Base-by-base conservation (phyloP, 35 echinoderm and acorn worm genomes). In the Stichopus chloronotus region DNA sequence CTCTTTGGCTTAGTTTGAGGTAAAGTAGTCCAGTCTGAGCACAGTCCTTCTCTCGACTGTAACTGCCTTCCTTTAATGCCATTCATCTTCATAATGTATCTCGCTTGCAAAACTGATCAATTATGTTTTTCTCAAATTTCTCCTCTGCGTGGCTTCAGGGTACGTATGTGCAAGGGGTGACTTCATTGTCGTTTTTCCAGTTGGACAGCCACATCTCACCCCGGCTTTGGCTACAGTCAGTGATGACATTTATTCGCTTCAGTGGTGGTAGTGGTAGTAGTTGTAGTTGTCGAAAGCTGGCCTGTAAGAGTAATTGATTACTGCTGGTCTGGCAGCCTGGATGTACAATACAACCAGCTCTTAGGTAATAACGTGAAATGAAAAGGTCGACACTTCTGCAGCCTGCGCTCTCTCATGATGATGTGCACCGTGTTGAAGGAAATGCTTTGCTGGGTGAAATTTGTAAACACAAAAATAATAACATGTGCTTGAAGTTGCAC, bases 61-160 rank as follows among this genome's bases (percentile, higher is more conserved):
- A 43, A 43, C 30, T 43, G 30, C 30, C 30, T 43, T 43, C 30
- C 30, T 43, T 43, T 43, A 1, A 1, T 43, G 13, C 69, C 69
- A 74, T 74, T 74, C 13, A 74, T 74, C 61, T 65, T 65, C 69
- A n/a, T 74, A 74, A 74, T 74, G 69, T 74, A 74, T 16, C 69
- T 74, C 61, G 11, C 69, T 74, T 0, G 22, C 19, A 74, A 72
- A 72, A 72, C 69, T 74, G 69, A 16, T 74, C 69, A 74, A 74
- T 74, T 74, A 74, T 20, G 69, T 74, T 74, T 74, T 74, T 74
- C 19, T 65, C 61, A 14, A 61, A 5, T 74, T 19, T 72, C 68
- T 10, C 59, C 14, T 16, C 9, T 14, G 9, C 17, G 14, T n/a
- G 14, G 13, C 17, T 74, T 74, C 17, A 74, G 19, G 17, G 9